Evolutionary conservation across 2,888 invertebrate genomes (phyloP), one percentile per base, ranked within the genome.

Genomic region (Ectobius pallidus): DNA sequence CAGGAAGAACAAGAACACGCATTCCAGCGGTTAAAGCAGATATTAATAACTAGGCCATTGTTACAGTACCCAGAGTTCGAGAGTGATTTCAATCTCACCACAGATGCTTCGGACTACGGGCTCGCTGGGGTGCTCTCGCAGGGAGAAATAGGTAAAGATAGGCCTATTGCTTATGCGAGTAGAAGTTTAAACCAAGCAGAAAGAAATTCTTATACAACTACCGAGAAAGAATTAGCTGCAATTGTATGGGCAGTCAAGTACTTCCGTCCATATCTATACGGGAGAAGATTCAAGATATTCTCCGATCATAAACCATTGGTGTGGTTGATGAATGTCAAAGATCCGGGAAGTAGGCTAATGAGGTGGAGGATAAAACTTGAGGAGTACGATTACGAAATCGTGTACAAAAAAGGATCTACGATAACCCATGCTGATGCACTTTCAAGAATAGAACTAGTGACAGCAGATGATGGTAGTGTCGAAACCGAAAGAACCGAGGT

Each of bases 231-330:
- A 77, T 71, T 82, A 1, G 69, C 83, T 65, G 80, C 81, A 0
- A 81, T 83, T 11, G 77, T 82, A 4, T 82, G 80, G 79, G 76
- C 75, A 9, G 73, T 76, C 0, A 79, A 81, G 75, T 77, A 81
- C 72, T 83, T 82, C 73, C 25, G 81, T 39, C 80, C 82, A 3
- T 83, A 82, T 70, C 67, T 83, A 2, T 81, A 78, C 71, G 82
- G 82, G n/a, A 77, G 78, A 39, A 77, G 79, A 74, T 83, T 83
- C 68, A 77, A 44, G 11, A 78, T 83, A 14, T 25, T 79, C 3
- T 82, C 79, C 0, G 81, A 83, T 72, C 82, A 83, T 72, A 77
- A 77, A 70, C 80, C 80, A 0, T 74, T 81, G 1, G 67, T 70
- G 32, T 79, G 77, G 78, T 67, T 78, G 20, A 71, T 74, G 55